Percentiles rank a stretch among this genome's conserved stretches.
Conservation (phyloP, 2,888 invertebrate genomes). For the Hydriomena furcata region DNA sequence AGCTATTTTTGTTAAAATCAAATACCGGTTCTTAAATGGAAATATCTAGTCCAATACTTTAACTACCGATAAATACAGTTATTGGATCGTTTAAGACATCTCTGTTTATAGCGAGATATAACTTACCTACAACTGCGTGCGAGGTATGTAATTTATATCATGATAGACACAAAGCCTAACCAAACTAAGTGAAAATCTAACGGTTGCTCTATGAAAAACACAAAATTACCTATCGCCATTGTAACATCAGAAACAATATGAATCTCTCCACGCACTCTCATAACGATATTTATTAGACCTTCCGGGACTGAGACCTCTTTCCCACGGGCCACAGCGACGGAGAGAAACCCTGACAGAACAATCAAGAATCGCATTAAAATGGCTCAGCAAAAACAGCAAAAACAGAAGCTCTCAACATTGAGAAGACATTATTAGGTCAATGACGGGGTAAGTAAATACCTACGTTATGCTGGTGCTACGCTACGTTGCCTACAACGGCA, state of each 20-base stretch:
- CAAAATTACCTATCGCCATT: constrained; percentile 14
- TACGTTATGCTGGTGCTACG: constrained; percentile 12
- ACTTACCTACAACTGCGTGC: constrained; percentile 32
- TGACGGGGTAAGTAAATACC: constrained; percentile 18
- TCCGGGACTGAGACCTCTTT: constrained; percentile 60
- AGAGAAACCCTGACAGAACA: constrained; percentile 53
- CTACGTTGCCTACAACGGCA: constrained; percentile 8
- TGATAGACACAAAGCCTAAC: too few species aligned
- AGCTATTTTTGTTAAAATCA: constrained; percentile 34
- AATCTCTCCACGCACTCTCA: constrained; percentile 45
- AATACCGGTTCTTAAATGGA: constrained; percentile 36
- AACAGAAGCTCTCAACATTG: constrained; percentile 38
- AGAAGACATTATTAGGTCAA: constrained; percentile 25
- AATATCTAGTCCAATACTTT: constrained; percentile 36
- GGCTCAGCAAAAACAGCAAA: constrained; percentile 45
- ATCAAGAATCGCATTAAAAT: constrained; percentile 47
- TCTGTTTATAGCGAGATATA: constrained; percentile 40
- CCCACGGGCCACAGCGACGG: constrained; percentile 42
- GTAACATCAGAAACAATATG: constrained; percentile 28
- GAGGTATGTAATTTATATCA: too few species aligned
- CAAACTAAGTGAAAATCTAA: not conserved
- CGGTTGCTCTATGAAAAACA: constrained; percentile 6
- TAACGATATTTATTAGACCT: constrained; percentile 47
- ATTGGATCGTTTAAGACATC: constrained; percentile 47
- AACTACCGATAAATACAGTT: constrained; percentile 44